Evolutionary conservation across 2,113 vertebrate genomes (phyloP), one percentile per base, ranked within the genome.

Genomic region (Nanorana parkeri): DNA sequence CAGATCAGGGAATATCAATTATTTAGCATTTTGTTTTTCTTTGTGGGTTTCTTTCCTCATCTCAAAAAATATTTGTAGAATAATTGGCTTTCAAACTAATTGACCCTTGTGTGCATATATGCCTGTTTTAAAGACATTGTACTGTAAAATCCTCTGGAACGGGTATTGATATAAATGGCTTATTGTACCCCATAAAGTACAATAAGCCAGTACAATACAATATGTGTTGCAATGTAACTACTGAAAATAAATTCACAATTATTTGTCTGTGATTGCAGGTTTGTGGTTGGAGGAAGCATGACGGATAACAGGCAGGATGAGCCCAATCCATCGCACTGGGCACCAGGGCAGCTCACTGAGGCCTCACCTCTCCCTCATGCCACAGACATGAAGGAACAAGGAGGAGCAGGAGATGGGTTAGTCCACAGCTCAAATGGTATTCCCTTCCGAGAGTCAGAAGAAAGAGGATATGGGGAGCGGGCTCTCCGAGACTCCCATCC

Each of bases 281-380:
- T 29, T 83, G 63, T 76, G 69, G 63, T n/a, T 54, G 72, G 64
- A 58, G 21, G 85, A 86, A 87, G 85, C 87, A 99, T 99, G 98
- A 96, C 98, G 15, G 98, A 99, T 86, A 94, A 96, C 87, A 95
- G 94, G 89, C 95, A 97, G 85, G 96, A 97, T 1, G 97, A 98
- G 87, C 93, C 96, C 41, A 94, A 95, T 86, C 84, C 92, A 63
- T 93, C 96, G 0, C 96, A 97, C 89, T 98, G 98, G 97, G 94
- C 95, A 83, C 91, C 96, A n/a, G 90, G 93, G 77, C 94, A 93
- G 32, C 93, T 93, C 26, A 87, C 91, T 5, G 94, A 95, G 83
- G 87, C 93, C 1, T 83, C 93, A 3, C 84, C 91, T 0, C 93
- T 93, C 17, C 88, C 91, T 4, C 93, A 93, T 54, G 84, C 92